Conservation (phyloP, 2,797 vertebrate genomes). For the Carduelis carduelis region DNA sequence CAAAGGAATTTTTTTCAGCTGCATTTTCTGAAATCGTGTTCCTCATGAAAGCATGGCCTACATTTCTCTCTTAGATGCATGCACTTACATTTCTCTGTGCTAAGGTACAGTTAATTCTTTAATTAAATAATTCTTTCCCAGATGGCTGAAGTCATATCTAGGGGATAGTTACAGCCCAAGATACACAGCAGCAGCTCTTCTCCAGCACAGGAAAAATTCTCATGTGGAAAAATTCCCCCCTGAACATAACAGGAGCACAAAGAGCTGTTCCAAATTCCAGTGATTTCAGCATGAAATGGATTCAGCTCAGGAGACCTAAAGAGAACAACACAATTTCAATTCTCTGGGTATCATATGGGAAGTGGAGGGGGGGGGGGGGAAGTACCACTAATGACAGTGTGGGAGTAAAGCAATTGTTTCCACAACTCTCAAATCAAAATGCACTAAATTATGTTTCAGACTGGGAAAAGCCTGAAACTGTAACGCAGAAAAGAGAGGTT, state of each 20-base stretch:
- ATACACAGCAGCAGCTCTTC: not conserved
- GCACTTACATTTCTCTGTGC: not conserved
- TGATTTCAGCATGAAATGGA: not conserved
- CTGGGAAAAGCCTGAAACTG: not conserved
- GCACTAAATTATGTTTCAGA: not conserved
- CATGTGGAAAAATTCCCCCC: not conserved
- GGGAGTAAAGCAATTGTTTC: constrained; percentile 28
- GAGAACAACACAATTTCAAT: not conserved
- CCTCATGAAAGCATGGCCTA: not conserved
- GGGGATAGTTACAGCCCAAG: not conserved
- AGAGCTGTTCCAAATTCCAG: not conserved
- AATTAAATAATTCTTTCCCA: constrained; percentile 28
- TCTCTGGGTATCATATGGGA: not conserved
- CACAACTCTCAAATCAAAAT: constrained; percentile 24
- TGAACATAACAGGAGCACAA: not conserved
- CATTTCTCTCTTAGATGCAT: not conserved
- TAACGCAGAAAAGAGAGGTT: not conserved
- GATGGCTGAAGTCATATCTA: not conserved
- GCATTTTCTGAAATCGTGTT: not conserved
- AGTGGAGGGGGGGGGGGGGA: not conserved
- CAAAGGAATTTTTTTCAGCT: not conserved
- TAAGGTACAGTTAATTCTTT: not conserved
- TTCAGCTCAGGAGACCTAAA: not conserved
- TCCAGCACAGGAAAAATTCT: not conserved
- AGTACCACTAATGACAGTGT: not conserved